Conservation (phyloP, 2,113 vertebrate genomes). For the Tetraodon nigroviridis region DNA sequence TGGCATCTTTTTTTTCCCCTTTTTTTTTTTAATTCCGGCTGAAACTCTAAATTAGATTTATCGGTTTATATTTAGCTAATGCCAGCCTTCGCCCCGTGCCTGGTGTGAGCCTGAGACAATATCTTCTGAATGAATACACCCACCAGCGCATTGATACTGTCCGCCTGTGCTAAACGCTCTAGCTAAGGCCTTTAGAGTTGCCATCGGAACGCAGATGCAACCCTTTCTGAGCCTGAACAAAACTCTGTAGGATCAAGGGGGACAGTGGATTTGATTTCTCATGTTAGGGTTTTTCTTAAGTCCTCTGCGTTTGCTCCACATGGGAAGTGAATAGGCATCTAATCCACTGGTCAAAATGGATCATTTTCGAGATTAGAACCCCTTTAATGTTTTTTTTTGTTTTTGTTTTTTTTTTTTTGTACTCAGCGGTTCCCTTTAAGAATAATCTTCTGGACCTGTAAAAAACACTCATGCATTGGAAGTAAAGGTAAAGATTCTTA, state of each 20-base stretch:
- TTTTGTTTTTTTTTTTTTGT: conserved; percentile 31
- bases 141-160: conserved; percentile 64
- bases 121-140: conserved; percentile 65
- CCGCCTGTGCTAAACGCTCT: conserved; percentile 58
- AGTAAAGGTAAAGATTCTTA: conserved; percentile 13
- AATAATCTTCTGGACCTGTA: background rate
- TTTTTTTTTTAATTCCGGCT: conserved; percentile 34
- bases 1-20: conserved; percentile 41
- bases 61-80: conserved; percentile 63
- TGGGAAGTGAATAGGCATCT: conserved; percentile 24
- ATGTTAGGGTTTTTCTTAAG: conserved; percentile 37
- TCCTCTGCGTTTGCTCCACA: conserved; percentile 3
- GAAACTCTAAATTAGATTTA: conserved; percentile 69
- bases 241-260: conserved; percentile 48
- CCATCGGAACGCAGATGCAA: conserved; percentile 44
- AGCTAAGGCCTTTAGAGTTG: conserved; percentile 60
- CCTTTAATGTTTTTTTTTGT: conserved; percentile 32
- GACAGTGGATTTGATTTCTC: conserved; percentile 59
- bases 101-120: conserved; percentile 63
- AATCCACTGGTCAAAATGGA: conserved; percentile 63
- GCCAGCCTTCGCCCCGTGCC: conserved; percentile 61
- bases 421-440: conserved; percentile 14
- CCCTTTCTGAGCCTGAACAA: conserved; percentile 40
- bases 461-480: conserved; percentile 4
- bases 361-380: conserved; percentile 48